Conservation (phyloP, 2,113 vertebrate species). For the Strigops habroptila region DNA sequence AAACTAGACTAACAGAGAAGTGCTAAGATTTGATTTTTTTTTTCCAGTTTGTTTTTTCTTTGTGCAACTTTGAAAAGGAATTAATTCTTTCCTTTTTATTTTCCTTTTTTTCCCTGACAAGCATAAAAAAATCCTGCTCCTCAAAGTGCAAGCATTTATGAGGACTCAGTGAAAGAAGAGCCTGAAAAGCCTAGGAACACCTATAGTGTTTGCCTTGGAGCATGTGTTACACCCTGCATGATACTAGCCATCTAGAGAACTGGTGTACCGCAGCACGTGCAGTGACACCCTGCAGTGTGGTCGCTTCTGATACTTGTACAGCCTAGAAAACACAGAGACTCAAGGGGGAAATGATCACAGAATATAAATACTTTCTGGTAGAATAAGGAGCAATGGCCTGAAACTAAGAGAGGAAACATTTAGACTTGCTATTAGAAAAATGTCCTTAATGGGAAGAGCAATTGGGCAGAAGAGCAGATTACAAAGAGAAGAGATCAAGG, state of each 20-base stretch:
- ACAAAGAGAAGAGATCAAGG: constrained; percentile 17
- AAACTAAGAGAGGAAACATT: constrained; percentile 65
- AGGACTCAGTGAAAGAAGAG: not conserved
- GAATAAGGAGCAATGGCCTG: constrained; percentile 67
- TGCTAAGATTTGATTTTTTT: not conserved
- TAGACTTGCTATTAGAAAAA: constrained; percentile 63
- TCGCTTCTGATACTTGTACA: constrained; percentile 35
- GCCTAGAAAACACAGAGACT: constrained; percentile 49
- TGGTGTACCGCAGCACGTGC: not conserved
- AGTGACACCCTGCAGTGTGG: constrained; percentile 34
- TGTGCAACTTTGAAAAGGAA: not conserved
- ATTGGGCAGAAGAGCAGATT: constrained; percentile 53
- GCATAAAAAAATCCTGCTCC: not conserved
- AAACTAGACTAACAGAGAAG: not conserved
- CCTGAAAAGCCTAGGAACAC: not conserved
- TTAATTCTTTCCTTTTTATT: not conserved
- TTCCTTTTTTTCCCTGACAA: not conserved
- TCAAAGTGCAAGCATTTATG: not conserved
- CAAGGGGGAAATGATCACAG: constrained; percentile 45
- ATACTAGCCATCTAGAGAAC: not conserved
- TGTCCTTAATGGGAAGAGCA: constrained; percentile 48
- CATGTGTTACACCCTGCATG: constrained; percentile 43
- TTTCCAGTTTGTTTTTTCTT: not conserved
- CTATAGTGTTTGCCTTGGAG: constrained; percentile 30
- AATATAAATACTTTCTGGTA: constrained; percentile 64